These are phyloP conservation scores for Endotricha flammealis DNA, from an alignment of 2,888 invertebrate genomes.

Conservation along the genomic window DNA sequence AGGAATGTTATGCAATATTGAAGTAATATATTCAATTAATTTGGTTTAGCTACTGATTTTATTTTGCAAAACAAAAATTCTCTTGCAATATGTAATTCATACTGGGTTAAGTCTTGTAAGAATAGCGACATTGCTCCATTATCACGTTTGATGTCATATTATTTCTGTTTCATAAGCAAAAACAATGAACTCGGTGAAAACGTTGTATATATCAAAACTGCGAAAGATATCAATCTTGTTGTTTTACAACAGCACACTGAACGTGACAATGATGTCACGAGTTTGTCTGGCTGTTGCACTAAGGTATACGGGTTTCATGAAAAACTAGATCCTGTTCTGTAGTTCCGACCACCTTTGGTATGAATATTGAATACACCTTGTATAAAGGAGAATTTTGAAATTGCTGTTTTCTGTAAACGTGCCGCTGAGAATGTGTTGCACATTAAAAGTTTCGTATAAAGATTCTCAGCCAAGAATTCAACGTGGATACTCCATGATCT, in stretches of 20 bases:
- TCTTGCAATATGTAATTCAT: constrained; percentile 8
- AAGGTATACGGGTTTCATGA: too few relatives aligned
- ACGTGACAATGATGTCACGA: background rate
- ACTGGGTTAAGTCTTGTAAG: constrained; percentile 15
- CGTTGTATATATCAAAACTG: constrained; percentile 14
- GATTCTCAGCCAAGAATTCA: background rate
- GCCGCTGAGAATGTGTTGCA: too few relatives aligned
- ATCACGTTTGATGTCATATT: constrained; percentile 24
- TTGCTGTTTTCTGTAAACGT: too few relatives aligned
- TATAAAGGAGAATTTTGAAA: too few relatives aligned
- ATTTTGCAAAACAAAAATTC: constrained; percentile 17
- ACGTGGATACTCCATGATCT: background rate
- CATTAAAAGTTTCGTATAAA: too few relatives aligned
- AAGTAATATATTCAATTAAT: too few relatives aligned
- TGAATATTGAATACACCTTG: too few relatives aligned
- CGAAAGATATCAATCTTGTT: background rate
- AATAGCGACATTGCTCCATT: constrained; percentile 24
- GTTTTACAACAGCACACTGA: background rate
- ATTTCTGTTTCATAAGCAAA: constrained; percentile 20
- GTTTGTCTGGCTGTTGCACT: too few relatives aligned
- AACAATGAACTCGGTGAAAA: constrained; percentile 23
- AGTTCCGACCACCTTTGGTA: too few relatives aligned
- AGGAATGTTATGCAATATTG: background rate
- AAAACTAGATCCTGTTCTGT: too few relatives aligned
- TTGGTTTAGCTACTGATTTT: constrained; percentile 9